phyloP scores from a whole-genome alignment of 1,140 invertebrate genomes.

The Varroa destructor region DNA sequence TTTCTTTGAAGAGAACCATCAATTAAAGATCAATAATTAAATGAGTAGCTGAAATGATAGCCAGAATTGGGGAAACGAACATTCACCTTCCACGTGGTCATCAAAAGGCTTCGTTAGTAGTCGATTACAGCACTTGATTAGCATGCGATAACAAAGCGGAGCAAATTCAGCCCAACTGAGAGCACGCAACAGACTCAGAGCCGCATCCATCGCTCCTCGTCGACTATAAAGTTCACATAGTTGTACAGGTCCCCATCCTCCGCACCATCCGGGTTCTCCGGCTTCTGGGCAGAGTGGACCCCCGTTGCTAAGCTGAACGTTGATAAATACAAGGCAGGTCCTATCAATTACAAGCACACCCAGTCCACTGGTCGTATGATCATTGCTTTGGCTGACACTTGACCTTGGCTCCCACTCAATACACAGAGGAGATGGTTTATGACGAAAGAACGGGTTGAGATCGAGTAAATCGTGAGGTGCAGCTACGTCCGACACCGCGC shows the following conservation, averaged over 20 bases:
- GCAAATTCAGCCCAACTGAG: constrained; percentile 22
- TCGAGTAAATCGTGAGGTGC: neutral
- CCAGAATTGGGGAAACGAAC: too few species aligned
- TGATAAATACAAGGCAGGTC: constrained; percentile 20
- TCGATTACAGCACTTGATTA: constrained; percentile 12
- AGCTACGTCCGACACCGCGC: constrained; percentile 6
- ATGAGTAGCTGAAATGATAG: too few species aligned
- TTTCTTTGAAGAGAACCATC: too few species aligned
- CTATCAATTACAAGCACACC: neutral
- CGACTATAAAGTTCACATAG: constrained; percentile 10
- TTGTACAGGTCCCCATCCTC: neutral
- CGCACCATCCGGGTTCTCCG: too few species aligned
- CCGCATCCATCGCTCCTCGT: neutral
- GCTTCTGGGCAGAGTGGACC: too few species aligned
- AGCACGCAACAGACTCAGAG: neutral
- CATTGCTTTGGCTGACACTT: too few species aligned
- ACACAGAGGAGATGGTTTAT: constrained; percentile 20
- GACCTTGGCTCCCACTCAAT: constrained; percentile 8
- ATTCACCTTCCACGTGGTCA: too few species aligned
- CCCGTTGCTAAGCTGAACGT: neutral
- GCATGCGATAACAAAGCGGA: constrained; percentile 12
- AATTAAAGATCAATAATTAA: too few species aligned
- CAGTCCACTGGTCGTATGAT: neutral
- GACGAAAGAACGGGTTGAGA: constrained; percentile 25
- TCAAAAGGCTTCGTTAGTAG: neutral